phyloP scores from a whole-genome alignment of 2,113 vertebrate genomes.

The Solea senegalensis region DNA sequence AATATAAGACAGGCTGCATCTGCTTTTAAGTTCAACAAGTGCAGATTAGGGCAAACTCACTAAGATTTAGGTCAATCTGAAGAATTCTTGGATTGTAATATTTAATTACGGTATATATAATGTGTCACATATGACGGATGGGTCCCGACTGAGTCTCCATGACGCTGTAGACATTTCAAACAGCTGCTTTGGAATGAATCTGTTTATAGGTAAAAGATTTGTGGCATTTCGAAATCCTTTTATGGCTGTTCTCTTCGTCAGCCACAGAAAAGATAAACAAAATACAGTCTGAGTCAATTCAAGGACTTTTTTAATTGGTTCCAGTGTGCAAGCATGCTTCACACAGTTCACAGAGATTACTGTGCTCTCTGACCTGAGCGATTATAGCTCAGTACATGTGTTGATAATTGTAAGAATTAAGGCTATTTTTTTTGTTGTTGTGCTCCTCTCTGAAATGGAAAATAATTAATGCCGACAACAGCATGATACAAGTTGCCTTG shows the following conservation, averaged over 20 bases:
- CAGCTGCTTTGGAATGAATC: neutral
- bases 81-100: neutral
- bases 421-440: neutral
- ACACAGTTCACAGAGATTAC: conserved; percentile 4
- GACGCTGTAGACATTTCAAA: neutral
- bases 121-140: neutral
- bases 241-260: conserved; percentile 21
- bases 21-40: conserved; percentile 11
- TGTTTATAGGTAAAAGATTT: conserved; percentile 7
- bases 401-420: neutral
- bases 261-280: conserved; percentile 24
- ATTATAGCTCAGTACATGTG: neutral
- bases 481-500: neutral
- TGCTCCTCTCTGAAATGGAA: conserved; percentile 3
- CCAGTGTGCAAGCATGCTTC: conserved; percentile 21
- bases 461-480: neutral
- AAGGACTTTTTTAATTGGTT: conserved; percentile 45
- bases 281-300: conserved; percentile 30
- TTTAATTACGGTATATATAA: neutral
- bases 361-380: conserved; percentile 25
- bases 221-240: conserved; percentile 24
- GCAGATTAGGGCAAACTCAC: neutral
- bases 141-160: neutral
- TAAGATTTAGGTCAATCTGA: neutral
- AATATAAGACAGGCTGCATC: neutral